phyloP scores from a whole-genome alignment of 92 coral and sea anemone genomes.

The Phymanthus crucifer region DNA sequence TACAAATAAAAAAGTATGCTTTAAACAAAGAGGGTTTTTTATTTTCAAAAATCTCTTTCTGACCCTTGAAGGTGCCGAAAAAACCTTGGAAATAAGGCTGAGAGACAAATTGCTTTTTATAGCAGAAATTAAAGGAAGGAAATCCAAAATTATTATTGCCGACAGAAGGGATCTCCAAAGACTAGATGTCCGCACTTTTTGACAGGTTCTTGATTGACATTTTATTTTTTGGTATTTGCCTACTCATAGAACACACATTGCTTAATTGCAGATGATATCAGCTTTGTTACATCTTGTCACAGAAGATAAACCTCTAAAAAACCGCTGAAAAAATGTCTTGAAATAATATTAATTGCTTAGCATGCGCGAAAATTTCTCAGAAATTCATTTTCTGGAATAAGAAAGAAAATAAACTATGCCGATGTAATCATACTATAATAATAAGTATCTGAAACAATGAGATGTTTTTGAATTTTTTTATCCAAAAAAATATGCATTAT shows the following conservation, averaged over 20 bases:
- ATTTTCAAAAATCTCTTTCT: not conserved
- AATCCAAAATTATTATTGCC: not conserved
- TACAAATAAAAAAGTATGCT: not conserved
- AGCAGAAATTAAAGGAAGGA: not conserved
- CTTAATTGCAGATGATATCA: slow-evolving; percentile 16
- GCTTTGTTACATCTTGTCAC: slow-evolving; percentile 21
- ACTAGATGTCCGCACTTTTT: slow-evolving; percentile 10
- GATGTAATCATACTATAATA: not conserved
- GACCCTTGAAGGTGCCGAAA: not conserved
- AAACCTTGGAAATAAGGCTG: not conserved
- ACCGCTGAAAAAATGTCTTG: not conserved
- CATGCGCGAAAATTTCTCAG: not conserved
- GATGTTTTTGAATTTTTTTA: not conserved
- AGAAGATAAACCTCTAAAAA: not conserved
- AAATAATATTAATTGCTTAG: not conserved
- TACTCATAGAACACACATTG: not conserved
- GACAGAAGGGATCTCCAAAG: not conserved
- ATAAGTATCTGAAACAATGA: not conserved
- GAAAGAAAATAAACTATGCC: not conserved
- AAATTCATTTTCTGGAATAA: not conserved
- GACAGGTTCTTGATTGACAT: slow-evolving; percentile 15
- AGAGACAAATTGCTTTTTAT: not conserved
- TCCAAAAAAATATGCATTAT: too few species aligned
- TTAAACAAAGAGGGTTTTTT: not conserved
- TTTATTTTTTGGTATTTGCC: slow-evolving; percentile 17